phyloP scores from a whole-genome alignment of 2,888 invertebrate species.

The Aphidoletes aphidimyza region DNA sequence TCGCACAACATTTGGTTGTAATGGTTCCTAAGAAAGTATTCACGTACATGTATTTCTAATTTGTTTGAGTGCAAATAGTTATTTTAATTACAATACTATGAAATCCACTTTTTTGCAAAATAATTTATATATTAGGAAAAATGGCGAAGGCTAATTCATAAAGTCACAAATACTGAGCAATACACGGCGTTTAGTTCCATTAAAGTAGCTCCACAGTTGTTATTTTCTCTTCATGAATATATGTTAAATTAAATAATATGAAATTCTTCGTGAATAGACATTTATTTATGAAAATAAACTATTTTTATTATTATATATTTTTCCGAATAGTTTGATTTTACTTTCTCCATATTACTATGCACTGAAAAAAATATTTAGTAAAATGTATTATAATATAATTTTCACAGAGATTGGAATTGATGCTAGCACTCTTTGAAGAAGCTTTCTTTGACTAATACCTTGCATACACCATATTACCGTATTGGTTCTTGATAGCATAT shows the following conservation, averaged over 20 bases:
- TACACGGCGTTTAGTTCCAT: neutral
- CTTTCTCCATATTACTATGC: neutral
- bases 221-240: conserved; percentile 2
- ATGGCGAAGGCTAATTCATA: neutral
- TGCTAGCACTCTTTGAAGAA: too few species aligned
- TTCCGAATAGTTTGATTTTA: conserved; percentile 10
- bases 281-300: conserved; percentile 3
- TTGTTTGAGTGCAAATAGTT: neutral
- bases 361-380: neutral
- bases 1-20: conserved; percentile 10
- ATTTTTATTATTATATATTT: neutral
- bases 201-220: conserved; percentile 1
- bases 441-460: too few species aligned
- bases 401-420: too few species aligned
- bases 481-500: too few species aligned
- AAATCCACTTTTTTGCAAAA: conserved; percentile 10
- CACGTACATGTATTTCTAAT: neutral
- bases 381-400: too few species aligned
- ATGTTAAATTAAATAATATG: neutral
- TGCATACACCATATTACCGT: too few species aligned
- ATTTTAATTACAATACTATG: neutral
- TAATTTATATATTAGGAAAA: neutral
- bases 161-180: neutral
- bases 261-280: neutral
- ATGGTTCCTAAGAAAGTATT: conserved; percentile 10